Evolutionary conservation across 1,140 invertebrate species (phyloP).

Genomic region (Habropoda laboriosa): DNA sequence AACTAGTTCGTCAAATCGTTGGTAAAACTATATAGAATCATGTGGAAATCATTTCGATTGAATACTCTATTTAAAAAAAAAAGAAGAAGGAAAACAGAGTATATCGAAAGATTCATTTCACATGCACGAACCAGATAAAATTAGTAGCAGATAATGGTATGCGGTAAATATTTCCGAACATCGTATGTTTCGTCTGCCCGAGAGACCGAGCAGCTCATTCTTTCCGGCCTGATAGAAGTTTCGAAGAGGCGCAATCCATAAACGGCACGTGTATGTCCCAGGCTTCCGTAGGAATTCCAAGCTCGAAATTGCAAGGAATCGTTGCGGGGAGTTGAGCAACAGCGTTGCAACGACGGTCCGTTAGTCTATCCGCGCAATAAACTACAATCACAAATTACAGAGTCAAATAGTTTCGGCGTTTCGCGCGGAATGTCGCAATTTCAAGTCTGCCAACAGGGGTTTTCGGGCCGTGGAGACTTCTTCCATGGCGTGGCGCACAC

Average conservation of each 20-base stretch:
- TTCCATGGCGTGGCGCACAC: slow-evolving; percentile 53
- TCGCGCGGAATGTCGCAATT: slow-evolving; percentile 82
- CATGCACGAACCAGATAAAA: too few relatives aligned
- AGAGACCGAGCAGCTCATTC: slow-evolving; percentile 35
- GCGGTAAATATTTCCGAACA: too few relatives aligned
- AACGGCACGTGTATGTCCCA: slow-evolving; percentile 49
- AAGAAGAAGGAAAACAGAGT: too few relatives aligned
- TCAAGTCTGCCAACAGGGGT: slow-evolving; percentile 76
- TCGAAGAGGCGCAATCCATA: slow-evolving; percentile 61
- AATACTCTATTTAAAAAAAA: too few relatives aligned
- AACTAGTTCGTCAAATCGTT: too few relatives aligned
- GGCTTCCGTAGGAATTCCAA: slow-evolving; percentile 63
- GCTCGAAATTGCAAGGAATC: slow-evolving; percentile 68
- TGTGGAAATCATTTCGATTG: too few relatives aligned
- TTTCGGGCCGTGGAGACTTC: slow-evolving; percentile 67
- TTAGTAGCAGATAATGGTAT: too few relatives aligned
- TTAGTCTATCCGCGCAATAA: slow-evolving; percentile 81
- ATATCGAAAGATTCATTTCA: too few relatives aligned
- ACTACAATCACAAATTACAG: slow-evolving; percentile 82
- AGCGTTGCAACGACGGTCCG: slow-evolving; percentile 63
- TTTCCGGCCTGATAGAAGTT: slow-evolving; percentile 51
- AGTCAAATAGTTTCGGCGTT: slow-evolving; percentile 82
- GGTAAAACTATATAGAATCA: too few relatives aligned
- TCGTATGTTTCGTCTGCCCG: not conserved
- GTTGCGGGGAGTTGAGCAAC: slow-evolving; percentile 66